These are phyloP conservation scores for Collichthys lucidus DNA, from an alignment of 2,113 vertebrate species.

Conservation along the genomic window DNA sequence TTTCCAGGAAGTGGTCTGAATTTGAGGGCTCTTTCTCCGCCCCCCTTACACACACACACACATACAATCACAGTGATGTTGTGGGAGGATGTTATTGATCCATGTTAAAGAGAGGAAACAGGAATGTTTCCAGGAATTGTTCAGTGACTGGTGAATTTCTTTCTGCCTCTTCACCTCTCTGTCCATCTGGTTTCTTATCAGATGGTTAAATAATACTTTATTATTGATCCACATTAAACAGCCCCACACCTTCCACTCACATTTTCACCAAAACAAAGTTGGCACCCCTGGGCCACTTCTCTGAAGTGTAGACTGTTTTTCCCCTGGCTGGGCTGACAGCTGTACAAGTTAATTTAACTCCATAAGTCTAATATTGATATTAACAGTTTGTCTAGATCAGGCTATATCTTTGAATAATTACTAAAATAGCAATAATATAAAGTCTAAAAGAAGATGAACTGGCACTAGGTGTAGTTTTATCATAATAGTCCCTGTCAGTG, in stretches of 20 bases:
- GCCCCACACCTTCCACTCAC: constrained; percentile 22
- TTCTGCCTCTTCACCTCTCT: constrained; percentile 7
- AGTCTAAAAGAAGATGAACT: constrained; percentile 10
- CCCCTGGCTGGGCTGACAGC: constrained; percentile 14
- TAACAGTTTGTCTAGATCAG: constrained; percentile 34
- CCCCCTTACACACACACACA: constrained; percentile 6
- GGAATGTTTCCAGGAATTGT: constrained; percentile 51
- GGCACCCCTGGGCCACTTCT: constrained; percentile 41
- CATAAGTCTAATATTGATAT: constrained; percentile 6
- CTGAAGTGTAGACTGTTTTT: constrained; percentile 10
- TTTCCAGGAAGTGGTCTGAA: constrained; percentile 42
- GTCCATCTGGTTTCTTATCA: constrained; percentile 13
- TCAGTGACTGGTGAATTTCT: constrained; percentile 13
- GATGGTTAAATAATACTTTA: constrained; percentile 29
- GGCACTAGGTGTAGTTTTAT: constrained; percentile 24
- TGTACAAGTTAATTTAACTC: constrained; percentile 23
- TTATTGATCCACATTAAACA: constrained; percentile 52
- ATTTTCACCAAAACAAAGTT: constrained; percentile 43
- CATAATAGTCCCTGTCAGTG: constrained; percentile 48
- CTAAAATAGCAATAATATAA: constrained; percentile 24
- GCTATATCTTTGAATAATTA: constrained; percentile 10
- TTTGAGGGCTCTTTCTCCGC: constrained; percentile 15
- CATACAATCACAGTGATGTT: not conserved
- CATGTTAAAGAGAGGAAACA: constrained; percentile 64
- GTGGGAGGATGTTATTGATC: constrained; percentile 62